Conservation (phyloP, 2,888 invertebrate species). For the Drosophila paranaensis region DNA sequence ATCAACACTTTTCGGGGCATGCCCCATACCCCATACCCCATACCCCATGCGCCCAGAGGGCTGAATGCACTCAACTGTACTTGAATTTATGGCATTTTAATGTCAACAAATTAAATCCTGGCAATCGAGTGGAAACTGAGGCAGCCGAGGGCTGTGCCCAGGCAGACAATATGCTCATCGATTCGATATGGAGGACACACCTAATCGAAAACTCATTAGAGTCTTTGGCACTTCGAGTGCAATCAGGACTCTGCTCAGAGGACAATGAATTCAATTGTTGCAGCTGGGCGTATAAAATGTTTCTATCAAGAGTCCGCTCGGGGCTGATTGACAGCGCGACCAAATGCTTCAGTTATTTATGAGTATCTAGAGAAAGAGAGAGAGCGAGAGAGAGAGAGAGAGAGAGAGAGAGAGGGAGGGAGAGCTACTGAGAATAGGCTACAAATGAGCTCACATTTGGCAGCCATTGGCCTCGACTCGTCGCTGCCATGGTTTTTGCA, state of each 20-base stretch:
- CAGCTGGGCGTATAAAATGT: slow-evolving; percentile 72
- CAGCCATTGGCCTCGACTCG: slow-evolving; percentile 37
- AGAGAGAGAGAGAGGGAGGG: neutral
- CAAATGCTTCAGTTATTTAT: slow-evolving; percentile 52
- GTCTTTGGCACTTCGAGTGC: slow-evolving; percentile 35
- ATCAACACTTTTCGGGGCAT: slow-evolving; percentile 32
- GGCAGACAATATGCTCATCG: slow-evolving; percentile 46
- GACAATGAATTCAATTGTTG: slow-evolving; percentile 64
- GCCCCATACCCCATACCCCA: slow-evolving; percentile 16
- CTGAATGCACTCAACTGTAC: slow-evolving; percentile 60
- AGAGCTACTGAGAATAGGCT: slow-evolving; percentile 10
- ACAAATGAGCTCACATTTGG: slow-evolving; percentile 12
- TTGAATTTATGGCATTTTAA: slow-evolving; percentile 75
- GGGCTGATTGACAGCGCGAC: slow-evolving; percentile 69
- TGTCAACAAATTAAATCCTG: slow-evolving; percentile 67
- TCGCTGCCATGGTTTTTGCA: slow-evolving; percentile 83
- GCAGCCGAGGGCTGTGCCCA: no score
- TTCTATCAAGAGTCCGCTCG: slow-evolving; percentile 63
- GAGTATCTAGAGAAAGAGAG: neutral
- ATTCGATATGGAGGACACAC: slow-evolving; percentile 57
- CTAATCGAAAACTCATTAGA: slow-evolving; percentile 78
- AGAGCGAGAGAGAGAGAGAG: neutral
- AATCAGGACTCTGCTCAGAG: slow-evolving; percentile 22
- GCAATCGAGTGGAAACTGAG: slow-evolving; percentile 61
- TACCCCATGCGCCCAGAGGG: slow-evolving; percentile 7